These are phyloP conservation scores for Porites lobata DNA, from an alignment of 92 coral and sea anemone genomes.

Conservation along the genomic window DNA sequence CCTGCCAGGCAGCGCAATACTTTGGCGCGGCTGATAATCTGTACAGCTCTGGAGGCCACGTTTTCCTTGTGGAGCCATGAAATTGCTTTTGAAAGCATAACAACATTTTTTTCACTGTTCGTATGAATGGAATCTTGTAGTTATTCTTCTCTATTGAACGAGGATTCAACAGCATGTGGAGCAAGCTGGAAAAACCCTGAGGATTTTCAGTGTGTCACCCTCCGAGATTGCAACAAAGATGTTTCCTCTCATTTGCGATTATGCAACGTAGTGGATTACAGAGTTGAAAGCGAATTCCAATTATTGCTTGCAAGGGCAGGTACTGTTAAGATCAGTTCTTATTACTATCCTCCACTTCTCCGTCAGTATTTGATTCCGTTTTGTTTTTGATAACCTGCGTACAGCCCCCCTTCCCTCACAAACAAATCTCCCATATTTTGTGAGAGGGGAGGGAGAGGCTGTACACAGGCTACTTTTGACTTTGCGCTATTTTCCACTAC, in stretches of 20 bases:
- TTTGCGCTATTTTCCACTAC: too few relatives aligned
- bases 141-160: background rate
- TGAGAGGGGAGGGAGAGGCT: background rate
- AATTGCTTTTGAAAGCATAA: too few relatives aligned
- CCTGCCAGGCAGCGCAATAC: too few relatives aligned
- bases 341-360: background rate
- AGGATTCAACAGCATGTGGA: background rate
- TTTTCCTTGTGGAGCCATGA: too few relatives aligned
- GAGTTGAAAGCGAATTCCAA: background rate
- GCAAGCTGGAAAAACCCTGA: slow-evolving; percentile 19
- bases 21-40: too few relatives aligned
- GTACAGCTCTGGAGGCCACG: too few relatives aligned
- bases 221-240: slow-evolving; percentile 27
- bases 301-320: slow-evolving; percentile 58
- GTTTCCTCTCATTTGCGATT: background rate
- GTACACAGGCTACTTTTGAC: too few relatives aligned
- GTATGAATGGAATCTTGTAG: slow-evolving; percentile 2
- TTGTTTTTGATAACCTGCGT: background rate
- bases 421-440: too few relatives aligned
- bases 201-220: slow-evolving; percentile 32
- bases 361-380: background rate
- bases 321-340: background rate
- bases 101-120: too few relatives aligned
- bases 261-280: background rate
- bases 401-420: too few relatives aligned